Evolutionary conservation across 2,888 invertebrate species (phyloP), one percentile per base, ranked within the genome.

Genomic region (Tipula lateralis): DNA sequence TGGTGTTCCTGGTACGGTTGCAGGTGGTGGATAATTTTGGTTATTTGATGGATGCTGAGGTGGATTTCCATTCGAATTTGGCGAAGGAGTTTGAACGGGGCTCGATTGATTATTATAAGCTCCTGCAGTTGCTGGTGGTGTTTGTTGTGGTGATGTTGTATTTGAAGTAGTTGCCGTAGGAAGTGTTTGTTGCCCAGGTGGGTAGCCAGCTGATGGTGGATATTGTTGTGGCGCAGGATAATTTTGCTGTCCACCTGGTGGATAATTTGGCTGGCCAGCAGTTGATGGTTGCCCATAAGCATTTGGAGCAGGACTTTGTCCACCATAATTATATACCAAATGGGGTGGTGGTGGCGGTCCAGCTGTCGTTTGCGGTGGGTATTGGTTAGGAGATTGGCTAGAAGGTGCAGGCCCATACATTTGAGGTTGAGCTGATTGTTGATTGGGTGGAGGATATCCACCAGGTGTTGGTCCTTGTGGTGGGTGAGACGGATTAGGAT

Each of bases 61-160:
- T 29, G 86, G 81, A 84, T 85, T 85, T 29, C 85, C 86, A 50
- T 87, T 86, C 7, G 87, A 85, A 87, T 87, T 87, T 44, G 87
- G 87, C 86, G 88, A 44, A 87, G 88, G 85, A 84, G 90, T 88
- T 87, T 91, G 91, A 9, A 91, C 91, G 1, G 91, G 91, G 87
- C 91, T 92, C 4, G 92, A 90, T 85, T 92, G 91, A 85, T 90
- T 91, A 85, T 89, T 91, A 85, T 92, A 92, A 16, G 87, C 87
- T 85, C 87, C 88, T 9, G 89, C 90, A 12, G 90, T 87, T 84
- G 87, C 87, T 1, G 86, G 85, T 7, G 86, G 85, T 29, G 85
- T 87, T 16, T 85, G 85, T 1, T 86, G 86, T 32, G 88, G 87
- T 24, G 87, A 87, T 0, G 87, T 85, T 4, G 87, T 86, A 29